Evolutionary conservation across 2,797 vertebrate species (phyloP).

Genomic region (Fratercula arctica): DNA sequence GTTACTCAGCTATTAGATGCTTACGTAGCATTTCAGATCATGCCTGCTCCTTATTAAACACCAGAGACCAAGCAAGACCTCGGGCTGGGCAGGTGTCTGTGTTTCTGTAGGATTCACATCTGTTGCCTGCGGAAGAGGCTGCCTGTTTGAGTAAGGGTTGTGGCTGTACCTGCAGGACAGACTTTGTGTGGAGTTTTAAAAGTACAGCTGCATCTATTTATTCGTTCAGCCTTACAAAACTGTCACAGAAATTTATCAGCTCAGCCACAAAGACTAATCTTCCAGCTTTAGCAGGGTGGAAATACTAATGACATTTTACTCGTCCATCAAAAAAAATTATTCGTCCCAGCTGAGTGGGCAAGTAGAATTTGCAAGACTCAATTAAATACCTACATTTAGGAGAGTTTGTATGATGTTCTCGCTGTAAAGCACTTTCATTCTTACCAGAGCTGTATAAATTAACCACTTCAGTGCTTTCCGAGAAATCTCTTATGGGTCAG

Average conservation of each 20-base stretch:
- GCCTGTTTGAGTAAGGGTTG: not conserved
- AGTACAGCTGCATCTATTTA: not conserved
- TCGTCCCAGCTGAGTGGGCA: conserved; percentile 53
- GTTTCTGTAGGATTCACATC: not conserved
- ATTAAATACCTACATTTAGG: conserved; percentile 50
- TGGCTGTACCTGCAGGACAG: not conserved
- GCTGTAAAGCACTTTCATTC: conserved; percentile 32
- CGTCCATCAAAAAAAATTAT: conserved; percentile 68
- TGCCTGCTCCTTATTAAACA: not conserved
- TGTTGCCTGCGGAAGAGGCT: not conserved
- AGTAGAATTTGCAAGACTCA: conserved; percentile 55
- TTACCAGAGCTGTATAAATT: conserved; percentile 38
- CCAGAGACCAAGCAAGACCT: not conserved
- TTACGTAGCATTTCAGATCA: not conserved
- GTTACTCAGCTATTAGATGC: not conserved
- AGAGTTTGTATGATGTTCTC: conserved; percentile 28
- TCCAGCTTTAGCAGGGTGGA: conserved; percentile 43
- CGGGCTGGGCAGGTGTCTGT: not conserved
- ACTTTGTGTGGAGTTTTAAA: not conserved
- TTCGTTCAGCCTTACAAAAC: conserved; percentile 7
- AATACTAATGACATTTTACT: conserved; percentile 65
- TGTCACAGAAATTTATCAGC: conserved; percentile 46
- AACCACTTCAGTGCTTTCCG: conserved; percentile 39
- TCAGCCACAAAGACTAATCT: conserved; percentile 54
- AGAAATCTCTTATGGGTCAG: not conserved